Conservation (phyloP, 2,113 vertebrate genomes). For the Hippocampus comes region DNA sequence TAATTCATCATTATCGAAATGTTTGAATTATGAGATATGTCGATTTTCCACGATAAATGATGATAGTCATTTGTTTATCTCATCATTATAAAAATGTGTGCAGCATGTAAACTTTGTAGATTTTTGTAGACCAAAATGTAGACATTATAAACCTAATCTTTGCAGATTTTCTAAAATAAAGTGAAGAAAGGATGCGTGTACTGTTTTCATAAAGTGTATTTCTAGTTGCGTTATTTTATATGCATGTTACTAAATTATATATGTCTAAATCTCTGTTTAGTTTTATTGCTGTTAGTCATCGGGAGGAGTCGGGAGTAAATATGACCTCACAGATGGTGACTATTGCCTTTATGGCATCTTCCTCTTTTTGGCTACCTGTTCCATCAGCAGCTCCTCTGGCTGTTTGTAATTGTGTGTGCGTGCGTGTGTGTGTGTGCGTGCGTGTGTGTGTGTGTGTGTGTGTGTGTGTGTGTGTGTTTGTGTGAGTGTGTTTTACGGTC, state of each 20-base stretch:
- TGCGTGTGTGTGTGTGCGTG: neutral
- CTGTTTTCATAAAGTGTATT: neutral
- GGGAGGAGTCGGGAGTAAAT: slow-evolving; percentile 6
- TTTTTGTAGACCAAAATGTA: neutral
- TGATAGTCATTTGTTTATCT: neutral
- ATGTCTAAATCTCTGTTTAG: neutral
- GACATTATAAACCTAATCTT: neutral
- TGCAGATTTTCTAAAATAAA: neutral
- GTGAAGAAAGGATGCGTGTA: neutral
- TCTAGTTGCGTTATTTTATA: neutral
- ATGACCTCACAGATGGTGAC: slow-evolving; percentile 22
- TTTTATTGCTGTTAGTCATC: neutral
- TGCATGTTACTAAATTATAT: neutral
- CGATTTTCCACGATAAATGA: neutral
- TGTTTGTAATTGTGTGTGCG: neutral
- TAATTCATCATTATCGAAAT: neutral
- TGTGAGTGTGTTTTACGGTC: slow-evolving; percentile 26
- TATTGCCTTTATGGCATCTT: slow-evolving; percentile 25
- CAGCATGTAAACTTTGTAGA: neutral
- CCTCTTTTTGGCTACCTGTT: slow-evolving; percentile 46
- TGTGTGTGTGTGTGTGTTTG: neutral
- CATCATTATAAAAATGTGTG: neutral
- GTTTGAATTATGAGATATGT: neutral
- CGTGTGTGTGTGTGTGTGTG: slow-evolving; percentile 3
- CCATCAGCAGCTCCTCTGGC: slow-evolving; percentile 8